These are phyloP conservation scores for Dendrocincla fuliginosa DNA, from an alignment of 2,797 vertebrate genomes.

Conservation along the genomic window DNA sequence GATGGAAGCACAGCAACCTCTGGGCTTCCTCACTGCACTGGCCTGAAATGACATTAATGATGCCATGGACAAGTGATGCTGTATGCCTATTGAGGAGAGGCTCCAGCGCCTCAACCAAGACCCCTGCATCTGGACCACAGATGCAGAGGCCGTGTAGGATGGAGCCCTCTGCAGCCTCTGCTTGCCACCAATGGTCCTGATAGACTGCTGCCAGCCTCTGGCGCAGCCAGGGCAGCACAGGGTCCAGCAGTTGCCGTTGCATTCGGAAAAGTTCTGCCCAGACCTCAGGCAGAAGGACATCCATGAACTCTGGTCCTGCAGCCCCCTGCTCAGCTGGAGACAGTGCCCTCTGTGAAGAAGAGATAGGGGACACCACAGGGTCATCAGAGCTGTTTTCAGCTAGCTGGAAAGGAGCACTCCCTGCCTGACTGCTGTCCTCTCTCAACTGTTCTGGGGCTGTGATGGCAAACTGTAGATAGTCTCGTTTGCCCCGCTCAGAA, in stretches of 20 bases:
- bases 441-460: not conserved
- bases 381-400: not conserved
- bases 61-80: not conserved
- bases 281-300: not conserved
- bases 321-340: not conserved
- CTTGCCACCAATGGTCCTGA: not conserved
- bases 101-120: not conserved
- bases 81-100: not conserved
- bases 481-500: not conserved
- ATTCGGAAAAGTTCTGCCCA: not conserved
- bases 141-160: not conserved
- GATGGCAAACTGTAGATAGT: not conserved
- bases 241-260: not conserved
- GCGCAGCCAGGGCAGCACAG: not conserved
- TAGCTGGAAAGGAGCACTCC: rapidly evolving
- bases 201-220: not conserved
- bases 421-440: not conserved
- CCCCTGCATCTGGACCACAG: not conserved
- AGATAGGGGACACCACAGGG: rapidly evolving
- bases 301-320: not conserved
- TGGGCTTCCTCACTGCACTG: not conserved
- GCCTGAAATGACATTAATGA: not conserved
- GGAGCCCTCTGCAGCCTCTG: not conserved
- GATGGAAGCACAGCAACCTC: not conserved
- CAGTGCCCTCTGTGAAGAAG: not conserved